Evolutionary conservation across 2,797 vertebrate genomes (phyloP).

Genomic region (Cyprinella venusta): DNA sequence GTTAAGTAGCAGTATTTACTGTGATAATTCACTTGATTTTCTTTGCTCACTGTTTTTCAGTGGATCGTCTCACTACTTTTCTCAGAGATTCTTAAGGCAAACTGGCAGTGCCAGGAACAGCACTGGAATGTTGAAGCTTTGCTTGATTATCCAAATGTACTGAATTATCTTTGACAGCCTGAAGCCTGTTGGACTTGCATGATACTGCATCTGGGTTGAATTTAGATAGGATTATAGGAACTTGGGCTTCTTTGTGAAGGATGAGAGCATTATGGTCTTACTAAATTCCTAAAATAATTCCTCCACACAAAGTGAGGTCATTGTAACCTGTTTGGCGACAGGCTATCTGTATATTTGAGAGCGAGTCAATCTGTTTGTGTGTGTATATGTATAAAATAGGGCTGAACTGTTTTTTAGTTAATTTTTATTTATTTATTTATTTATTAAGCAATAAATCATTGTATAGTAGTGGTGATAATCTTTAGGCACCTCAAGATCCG

Average conservation of each 20-base stretch:
- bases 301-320: neutral
- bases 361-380: too few relatives aligned
- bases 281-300: slow-evolving; percentile 20
- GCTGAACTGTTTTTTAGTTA: too few relatives aligned
- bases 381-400: too few relatives aligned
- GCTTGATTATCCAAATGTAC: slow-evolving; percentile 73
- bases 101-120: slow-evolving; percentile 72
- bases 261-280: slow-evolving; percentile 25
- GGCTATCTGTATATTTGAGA: neutral
- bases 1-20: neutral
- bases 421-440: too few relatives aligned
- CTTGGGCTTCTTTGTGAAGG: slow-evolving; percentile 60
- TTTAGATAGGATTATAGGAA: slow-evolving; percentile 70
- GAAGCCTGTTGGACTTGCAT: slow-evolving; percentile 71
- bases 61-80: slow-evolving; percentile 23
- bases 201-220: slow-evolving; percentile 72
- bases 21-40: slow-evolving; percentile 24
- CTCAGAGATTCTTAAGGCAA: slow-evolving; percentile 52
- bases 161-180: slow-evolving; percentile 78
- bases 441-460: too few relatives aligned
- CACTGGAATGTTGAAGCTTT: slow-evolving; percentile 73
- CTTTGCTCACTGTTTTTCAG: slow-evolving; percentile 41
- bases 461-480: too few relatives aligned
- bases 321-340: neutral
- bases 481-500: too few relatives aligned